Conservation (phyloP, 2,888 invertebrate genomes). For the Marronus borbonicus region DNA sequence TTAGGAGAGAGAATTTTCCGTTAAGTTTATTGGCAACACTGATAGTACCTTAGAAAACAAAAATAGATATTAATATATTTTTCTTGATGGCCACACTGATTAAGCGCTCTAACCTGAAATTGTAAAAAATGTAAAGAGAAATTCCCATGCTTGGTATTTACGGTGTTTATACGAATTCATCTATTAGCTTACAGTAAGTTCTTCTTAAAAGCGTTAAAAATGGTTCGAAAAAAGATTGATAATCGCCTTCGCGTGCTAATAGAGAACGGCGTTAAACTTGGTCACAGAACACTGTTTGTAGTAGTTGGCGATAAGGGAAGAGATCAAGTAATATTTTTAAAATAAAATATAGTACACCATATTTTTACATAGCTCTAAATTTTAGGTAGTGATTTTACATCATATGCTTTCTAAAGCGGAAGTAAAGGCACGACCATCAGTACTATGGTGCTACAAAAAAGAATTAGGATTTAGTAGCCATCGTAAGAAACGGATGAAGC, state of each 20-base stretch:
- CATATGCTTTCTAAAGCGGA: conserved; percentile 97
- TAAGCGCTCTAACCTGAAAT: too few species aligned
- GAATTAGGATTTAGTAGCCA: conserved; percentile 79
- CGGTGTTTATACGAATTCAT: not conserved
- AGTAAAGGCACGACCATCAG: conserved; percentile 92
- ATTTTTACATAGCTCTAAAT: conserved; percentile 48
- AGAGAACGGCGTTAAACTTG: conserved; percentile 94
- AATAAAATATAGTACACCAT: not conserved
- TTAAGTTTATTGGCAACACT: too few species aligned
- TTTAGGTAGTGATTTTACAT: conserved; percentile 94
- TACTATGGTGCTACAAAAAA: conserved; percentile 99
- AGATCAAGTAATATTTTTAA: conserved; percentile 82
- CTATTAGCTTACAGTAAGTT: not conserved
- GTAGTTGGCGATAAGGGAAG: conserved; percentile 96
- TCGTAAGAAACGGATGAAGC: conserved; percentile 93
- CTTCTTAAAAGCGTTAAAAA: conserved; percentile 68
- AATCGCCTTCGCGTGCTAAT: conserved; percentile 95
- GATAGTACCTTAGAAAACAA: too few species aligned
- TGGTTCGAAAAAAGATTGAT: conserved; percentile 97
- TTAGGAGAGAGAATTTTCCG: too few species aligned
- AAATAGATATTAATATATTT: too few species aligned
- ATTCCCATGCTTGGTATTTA: too few species aligned
- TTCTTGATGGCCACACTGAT: too few species aligned
- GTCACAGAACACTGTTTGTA: conserved; percentile 95
- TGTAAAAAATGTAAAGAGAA: too few species aligned